phyloP scores from a whole-genome alignment of 2,113 vertebrate genomes.

The Macaca nemestrina region DNA sequence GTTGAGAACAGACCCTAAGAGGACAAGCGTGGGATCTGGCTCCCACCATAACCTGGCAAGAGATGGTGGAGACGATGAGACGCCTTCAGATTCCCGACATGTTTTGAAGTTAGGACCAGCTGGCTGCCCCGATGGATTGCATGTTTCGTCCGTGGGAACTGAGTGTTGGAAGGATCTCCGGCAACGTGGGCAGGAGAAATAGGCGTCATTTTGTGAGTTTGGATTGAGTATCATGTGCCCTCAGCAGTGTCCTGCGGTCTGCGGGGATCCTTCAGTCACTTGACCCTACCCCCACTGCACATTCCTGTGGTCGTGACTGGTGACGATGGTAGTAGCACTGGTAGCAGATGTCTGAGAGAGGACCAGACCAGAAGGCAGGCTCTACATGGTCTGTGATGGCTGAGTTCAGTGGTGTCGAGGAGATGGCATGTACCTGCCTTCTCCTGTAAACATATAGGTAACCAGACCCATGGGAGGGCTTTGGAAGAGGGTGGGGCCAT shows the following conservation, averaged over 20 bases:
- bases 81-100: background rate
- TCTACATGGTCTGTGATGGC: accelerated
- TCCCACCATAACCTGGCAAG: accelerated
- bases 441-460: accelerated
- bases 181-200: background rate
- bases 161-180: background rate
- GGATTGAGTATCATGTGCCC: too few species aligned
- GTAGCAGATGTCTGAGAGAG: background rate
- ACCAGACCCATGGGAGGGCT: background rate
- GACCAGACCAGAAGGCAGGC: background rate
- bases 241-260: background rate
- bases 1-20: background rate
- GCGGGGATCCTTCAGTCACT: accelerated
- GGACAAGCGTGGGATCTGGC: background rate
- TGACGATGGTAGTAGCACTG: accelerated
- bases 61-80: accelerated
- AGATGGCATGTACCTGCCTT: background rate
- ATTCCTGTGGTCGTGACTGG: accelerated
- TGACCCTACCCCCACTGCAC: accelerated
- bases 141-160: too few species aligned
- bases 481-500: background rate
- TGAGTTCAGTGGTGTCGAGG: background rate
- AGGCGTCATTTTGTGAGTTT: background rate
- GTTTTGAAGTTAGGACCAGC: background rate
- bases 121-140: background rate